phyloP scores from a whole-genome alignment of 2,888 invertebrate genomes.

The Bembecia ichneumoniformis region DNA sequence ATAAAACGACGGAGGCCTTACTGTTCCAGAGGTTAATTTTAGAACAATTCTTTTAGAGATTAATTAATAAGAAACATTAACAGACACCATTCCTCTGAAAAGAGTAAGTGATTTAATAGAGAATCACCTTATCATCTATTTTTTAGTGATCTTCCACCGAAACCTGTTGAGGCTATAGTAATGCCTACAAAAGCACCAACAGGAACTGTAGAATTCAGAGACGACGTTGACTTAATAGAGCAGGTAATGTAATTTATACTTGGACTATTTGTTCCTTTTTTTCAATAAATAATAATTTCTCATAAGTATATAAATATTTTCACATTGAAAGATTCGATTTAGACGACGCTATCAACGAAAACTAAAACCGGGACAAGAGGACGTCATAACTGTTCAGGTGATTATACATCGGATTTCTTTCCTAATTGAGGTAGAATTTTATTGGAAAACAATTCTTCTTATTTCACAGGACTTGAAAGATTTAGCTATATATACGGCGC shows the following conservation, averaged over 20 bases:
- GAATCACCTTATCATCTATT: not conserved
- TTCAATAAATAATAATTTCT: not conserved
- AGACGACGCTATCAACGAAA: conserved; percentile 73
- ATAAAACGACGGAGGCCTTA: conserved; percentile 33
- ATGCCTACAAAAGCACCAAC: conserved; percentile 46
- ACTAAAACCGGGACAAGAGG: conserved; percentile 60
- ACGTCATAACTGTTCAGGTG: conserved; percentile 70
- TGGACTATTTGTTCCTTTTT: not conserved
- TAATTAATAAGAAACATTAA: no score
- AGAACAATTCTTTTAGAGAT: not conserved
- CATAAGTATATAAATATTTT: not conserved
- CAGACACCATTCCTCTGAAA: no score
- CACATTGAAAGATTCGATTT: conserved; percentile 69
- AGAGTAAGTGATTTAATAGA: no score
- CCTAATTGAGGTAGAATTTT: not conserved
- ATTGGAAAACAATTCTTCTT: not conserved
- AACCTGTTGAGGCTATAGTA: conserved; percentile 35
- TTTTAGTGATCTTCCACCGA: conserved; percentile 44
- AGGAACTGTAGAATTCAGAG: conserved; percentile 62
- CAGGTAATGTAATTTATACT: conserved; percentile 37
- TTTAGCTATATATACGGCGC: conserved; percentile 71
- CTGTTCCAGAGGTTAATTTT: conserved; percentile 41
- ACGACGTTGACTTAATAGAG: conserved; percentile 67
- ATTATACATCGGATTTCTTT: not conserved
- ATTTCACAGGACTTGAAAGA: conserved; percentile 53